These are phyloP conservation scores for Andricus quercusramuli DNA, from an alignment of 2,888 invertebrate genomes.

Conservation along the genomic window DNA sequence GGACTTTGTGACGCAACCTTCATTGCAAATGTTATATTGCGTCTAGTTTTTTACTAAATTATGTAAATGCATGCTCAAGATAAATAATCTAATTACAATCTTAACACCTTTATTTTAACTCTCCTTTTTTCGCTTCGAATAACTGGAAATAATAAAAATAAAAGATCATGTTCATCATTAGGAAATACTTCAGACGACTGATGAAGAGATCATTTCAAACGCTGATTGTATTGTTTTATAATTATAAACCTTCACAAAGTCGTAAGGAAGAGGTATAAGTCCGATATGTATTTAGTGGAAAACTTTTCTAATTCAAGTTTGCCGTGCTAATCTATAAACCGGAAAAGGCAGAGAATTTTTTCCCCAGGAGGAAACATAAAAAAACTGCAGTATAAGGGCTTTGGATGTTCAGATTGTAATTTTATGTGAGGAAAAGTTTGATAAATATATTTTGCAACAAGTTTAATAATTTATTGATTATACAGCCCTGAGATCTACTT, in stretches of 20 bases:
- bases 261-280: conserved; percentile 6
- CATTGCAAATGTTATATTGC: neutral
- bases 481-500: too few relatives aligned
- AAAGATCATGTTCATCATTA: neutral
- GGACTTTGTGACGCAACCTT: conserved; percentile 21
- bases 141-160: too few relatives aligned
- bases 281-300: neutral
- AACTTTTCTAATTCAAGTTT: conserved; percentile 19
- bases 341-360: neutral
- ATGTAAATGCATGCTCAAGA: neutral
- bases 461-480: too few relatives aligned
- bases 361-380: neutral
- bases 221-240: conserved; percentile 5
- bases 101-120: neutral
- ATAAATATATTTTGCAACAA: too few relatives aligned
- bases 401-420: neutral
- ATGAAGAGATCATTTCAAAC: conserved; percentile 1
- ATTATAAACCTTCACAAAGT: conserved; percentile 3
- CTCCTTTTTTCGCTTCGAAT: too few relatives aligned
- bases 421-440: too few relatives aligned
- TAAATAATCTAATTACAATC: neutral
- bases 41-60: conserved; percentile 3
- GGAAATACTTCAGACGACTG: neutral
- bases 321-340: neutral
- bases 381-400: neutral